Base-by-base conservation (phyloP, 2,888 invertebrate species). In the Dromius quadrimaculatus region DNA sequence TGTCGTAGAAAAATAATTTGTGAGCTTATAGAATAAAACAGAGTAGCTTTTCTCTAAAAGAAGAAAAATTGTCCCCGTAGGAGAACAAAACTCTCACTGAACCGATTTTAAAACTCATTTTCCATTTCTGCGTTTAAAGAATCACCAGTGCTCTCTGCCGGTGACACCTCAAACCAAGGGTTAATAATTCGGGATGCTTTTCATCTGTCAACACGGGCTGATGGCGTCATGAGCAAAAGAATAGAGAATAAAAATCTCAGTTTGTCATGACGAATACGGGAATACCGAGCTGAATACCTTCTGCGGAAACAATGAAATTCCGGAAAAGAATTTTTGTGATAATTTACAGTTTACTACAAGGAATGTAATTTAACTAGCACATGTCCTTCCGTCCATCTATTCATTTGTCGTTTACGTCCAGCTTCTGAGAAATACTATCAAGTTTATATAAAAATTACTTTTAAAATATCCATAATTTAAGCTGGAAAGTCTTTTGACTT, bases 111-210 rank as follows among this genome's bases (percentile, higher is more conserved):
- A 57, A 57, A 57, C 34, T 15, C 57, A 54, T 32, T 32, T 57
- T n/a, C 32, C 15, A 1, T 9, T 15, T 8, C 13, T n/a, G n/a
- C 32, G 8, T 9, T 57, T 57, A 32, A 57, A 57, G 32, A 57
- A 57, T 57, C 57, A 57, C 57, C 32, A 57, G 19, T n/a, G 57
- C 17, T 32, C 15, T 57, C 57, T 57, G 57, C 3, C 11, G 57
- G 57, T 57, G 57, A 57, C 57, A 57, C 34, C 17, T 57, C 34
- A 57, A 57, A 57, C 57, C 57, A 57, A 57, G 57, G 57, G 57
- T 57, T 57, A 57, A 57, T 57, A 57, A 57, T 57, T 32, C 57
- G 15, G 3, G 57, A 32, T 19, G 57, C 57, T 57, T 32, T 57
- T 57, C 34, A 57, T 17, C 57, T 57, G 57, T 57, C 57, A 57